A percentile compares a stretch with the other conserved stretches of the same genome.
Evolutionary conservation across 2,797 vertebrate species (phyloP).

Genomic region (Macropodus opercularis): DNA sequence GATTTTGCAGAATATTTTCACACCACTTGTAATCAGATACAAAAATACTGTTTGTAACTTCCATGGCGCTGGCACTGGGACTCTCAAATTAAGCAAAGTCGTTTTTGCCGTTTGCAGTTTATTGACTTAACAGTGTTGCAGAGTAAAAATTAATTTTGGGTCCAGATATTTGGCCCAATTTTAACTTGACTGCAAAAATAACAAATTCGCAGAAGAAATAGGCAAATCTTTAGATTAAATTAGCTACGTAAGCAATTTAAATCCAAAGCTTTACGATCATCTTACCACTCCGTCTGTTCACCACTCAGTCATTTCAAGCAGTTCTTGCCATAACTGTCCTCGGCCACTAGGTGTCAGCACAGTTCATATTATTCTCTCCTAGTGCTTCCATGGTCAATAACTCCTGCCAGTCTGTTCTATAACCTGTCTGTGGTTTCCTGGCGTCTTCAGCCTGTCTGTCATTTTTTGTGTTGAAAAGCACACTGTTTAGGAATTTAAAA

Average conservation of each 20-base stretch:
- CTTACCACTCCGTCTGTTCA: constrained; percentile 59
- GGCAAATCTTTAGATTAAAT: neutral
- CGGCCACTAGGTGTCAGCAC: constrained; percentile 83
- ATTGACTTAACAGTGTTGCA: constrained; percentile 32
- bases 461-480: constrained; percentile 76
- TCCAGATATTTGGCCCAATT: constrained; percentile 3
- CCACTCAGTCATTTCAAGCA: constrained; percentile 60
- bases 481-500: constrained; percentile 63
- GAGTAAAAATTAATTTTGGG: constrained; percentile 9
- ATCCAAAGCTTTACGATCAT: constrained; percentile 61
- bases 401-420: constrained; percentile 66
- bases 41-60: constrained; percentile 24
- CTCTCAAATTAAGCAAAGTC: constrained; percentile 51
- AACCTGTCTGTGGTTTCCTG: constrained; percentile 65
- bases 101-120: constrained; percentile 21
- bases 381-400: constrained; percentile 85
- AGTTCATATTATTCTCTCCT: constrained; percentile 80
- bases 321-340: constrained; percentile 58
- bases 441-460: constrained; percentile 67
- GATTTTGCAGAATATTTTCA: constrained; percentile 1
- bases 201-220: constrained; percentile 26
- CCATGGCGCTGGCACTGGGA: constrained; percentile 66
- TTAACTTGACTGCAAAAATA: constrained; percentile 25
- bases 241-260: constrained; percentile 32
- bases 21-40: constrained; percentile 27